These are phyloP conservation scores for Musca domestica DNA, from an alignment of 1,140 invertebrate genomes.

Conservation along the genomic window DNA sequence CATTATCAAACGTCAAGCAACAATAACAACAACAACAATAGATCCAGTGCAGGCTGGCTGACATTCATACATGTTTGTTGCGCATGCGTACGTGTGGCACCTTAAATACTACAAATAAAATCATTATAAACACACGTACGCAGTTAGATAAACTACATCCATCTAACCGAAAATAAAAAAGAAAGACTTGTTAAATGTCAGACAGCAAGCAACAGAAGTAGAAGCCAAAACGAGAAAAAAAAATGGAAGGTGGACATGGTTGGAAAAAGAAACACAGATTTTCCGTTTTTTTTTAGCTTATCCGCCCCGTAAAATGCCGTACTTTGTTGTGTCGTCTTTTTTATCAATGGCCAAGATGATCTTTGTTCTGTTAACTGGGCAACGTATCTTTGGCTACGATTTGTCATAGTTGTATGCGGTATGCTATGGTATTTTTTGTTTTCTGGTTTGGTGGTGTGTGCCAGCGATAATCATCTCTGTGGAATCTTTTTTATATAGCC, in stretches of 20 bases:
- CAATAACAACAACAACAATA: not conserved
- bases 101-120: slow-evolving; percentile 18
- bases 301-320: no score
- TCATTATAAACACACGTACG: slow-evolving; percentile 1
- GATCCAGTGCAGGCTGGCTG: no score
- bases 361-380: not conserved
- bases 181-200: slow-evolving; percentile 8
- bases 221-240: no score
- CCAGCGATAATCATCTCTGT: slow-evolving; percentile 18
- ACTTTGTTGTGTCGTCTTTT: no score
- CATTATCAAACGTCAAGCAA: not conserved
- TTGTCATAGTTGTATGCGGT: slow-evolving; percentile 5
- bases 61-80: no score
- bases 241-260: no score
- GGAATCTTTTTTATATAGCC: slow-evolving; percentile 1
- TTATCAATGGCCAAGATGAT: no score
- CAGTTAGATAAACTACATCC: not conserved
- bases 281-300: not conserved
- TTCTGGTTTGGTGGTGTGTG: not conserved
- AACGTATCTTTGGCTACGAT: not conserved
- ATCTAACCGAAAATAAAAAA: not conserved
- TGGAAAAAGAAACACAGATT: not conserved
- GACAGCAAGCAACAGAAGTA: not conserved
- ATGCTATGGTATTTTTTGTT: not conserved
- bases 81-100: slow-evolving; percentile 19